Conservation (phyloP, 2,888 invertebrate genomes). For the Lathronympha strigana region DNA sequence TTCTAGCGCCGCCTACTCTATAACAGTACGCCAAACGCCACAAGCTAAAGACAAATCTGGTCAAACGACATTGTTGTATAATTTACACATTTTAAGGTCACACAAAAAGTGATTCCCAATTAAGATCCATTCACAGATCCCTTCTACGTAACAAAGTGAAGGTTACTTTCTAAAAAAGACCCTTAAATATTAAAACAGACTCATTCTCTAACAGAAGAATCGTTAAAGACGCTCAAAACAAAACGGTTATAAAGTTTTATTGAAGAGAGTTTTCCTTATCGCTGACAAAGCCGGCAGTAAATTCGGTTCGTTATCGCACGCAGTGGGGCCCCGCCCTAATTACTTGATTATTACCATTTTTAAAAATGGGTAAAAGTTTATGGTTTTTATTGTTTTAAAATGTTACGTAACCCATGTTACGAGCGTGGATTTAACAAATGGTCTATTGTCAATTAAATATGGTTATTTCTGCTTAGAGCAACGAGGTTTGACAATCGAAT, state of each 20-base stretch:
- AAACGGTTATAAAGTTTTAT: constrained; percentile 51
- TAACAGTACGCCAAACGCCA: constrained; percentile 6
- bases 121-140: background rate
- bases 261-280: constrained; percentile 45
- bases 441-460: background rate
- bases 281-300: constrained; percentile 46
- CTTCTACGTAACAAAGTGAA: constrained; percentile 1
- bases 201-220: constrained; percentile 30
- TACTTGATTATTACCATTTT: constrained; percentile 38
- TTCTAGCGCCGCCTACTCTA: constrained; percentile 18
- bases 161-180: background rate
- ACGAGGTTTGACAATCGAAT: too few relatives aligned
- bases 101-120: background rate
- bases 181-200: background rate
- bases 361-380: constrained; percentile 28
- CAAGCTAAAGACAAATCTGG: background rate
- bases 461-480: background rate
- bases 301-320: constrained; percentile 49
- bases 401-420: background rate
- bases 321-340: constrained; percentile 34
- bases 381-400: constrained; percentile 7
- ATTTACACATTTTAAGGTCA: constrained; percentile 15
- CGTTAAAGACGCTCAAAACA: constrained; percentile 37
- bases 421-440: too few relatives aligned
- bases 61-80: constrained; percentile 22